phyloP scores from a whole-genome alignment of 2,113 vertebrate genomes.

The Emydocephalus ijimae region DNA sequence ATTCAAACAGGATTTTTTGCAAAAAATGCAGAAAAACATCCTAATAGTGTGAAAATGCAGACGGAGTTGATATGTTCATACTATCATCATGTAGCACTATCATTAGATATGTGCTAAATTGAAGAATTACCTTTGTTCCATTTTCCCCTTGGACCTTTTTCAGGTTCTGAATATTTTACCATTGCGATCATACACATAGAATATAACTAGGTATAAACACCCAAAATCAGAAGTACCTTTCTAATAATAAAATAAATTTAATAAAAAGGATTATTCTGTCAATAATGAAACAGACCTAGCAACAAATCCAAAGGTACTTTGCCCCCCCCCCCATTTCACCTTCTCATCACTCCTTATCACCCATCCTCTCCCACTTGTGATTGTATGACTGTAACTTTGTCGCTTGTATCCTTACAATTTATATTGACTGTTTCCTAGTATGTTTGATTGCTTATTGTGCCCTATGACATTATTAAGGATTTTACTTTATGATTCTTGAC shows the following conservation, averaged over 20 bases:
- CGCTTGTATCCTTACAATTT: no score
- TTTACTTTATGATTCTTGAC: no score
- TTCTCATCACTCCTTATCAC: no score
- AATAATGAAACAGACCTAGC: neutral
- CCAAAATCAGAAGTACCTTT: neutral
- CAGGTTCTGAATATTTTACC: neutral
- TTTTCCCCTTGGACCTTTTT: neutral
- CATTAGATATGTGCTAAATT: neutral
- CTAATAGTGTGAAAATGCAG: neutral
- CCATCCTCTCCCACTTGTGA: no score
- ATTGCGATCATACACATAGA: neutral
- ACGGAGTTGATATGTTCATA: neutral
- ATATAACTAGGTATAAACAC: neutral
- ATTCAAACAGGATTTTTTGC: neutral
- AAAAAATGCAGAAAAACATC: neutral
- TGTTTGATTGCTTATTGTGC: no score
- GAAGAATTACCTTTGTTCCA: neutral
- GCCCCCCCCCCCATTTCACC: no score
- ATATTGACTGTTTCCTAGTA: no score
- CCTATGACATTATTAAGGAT: no score
- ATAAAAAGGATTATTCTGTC: neutral
- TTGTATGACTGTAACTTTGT: no score
- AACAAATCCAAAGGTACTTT: neutral
- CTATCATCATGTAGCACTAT: neutral
- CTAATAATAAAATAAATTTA: neutral